Percentiles rank a stretch among this genome's conserved stretches.
These are phyloP conservation scores for Drosophila sp. DNA, from an alignment of 1,140 invertebrate genomes.

Conservation along the genomic window DNA sequence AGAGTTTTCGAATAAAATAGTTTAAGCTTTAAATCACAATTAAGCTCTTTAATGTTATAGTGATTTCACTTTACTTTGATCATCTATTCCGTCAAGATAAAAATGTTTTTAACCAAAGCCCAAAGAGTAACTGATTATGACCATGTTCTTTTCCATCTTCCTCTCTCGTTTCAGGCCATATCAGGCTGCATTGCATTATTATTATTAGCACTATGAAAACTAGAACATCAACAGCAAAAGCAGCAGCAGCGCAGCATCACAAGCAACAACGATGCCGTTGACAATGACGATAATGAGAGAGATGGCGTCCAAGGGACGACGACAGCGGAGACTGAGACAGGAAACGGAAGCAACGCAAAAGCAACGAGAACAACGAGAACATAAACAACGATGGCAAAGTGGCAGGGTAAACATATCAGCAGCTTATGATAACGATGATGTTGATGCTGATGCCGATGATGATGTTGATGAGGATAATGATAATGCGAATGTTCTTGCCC, in stretches of 20 bases:
- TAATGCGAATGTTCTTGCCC: neutral
- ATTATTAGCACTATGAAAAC: slow-evolving; percentile 3
- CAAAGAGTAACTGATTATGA: neutral
- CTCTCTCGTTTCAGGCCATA: neutral
- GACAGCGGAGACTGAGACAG: slow-evolving; percentile 29
- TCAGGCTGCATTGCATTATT: slow-evolving; percentile 2
- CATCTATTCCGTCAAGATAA: neutral
- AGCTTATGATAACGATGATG: slow-evolving; percentile 52
- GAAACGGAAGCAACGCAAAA: slow-evolving; percentile 35
- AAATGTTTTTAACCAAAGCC: neutral
- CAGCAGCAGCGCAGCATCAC: neutral
- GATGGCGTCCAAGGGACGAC: slow-evolving; percentile 15
- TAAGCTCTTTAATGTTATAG: neutral
- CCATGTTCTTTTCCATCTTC: neutral
- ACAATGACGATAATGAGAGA: slow-evolving; percentile 26
- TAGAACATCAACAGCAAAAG: neutral
- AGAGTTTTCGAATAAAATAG: too few species aligned
- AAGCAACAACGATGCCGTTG: slow-evolving; percentile 7
- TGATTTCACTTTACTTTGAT: neutral
- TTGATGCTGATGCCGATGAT: slow-evolving; percentile 33
- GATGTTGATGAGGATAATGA: slow-evolving; percentile 18
- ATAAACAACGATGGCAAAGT: slow-evolving; percentile 56
- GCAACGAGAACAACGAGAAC: slow-evolving; percentile 31
- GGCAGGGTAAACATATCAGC: slow-evolving; percentile 69
- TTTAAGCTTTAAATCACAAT: neutral